Evolutionary conservation across 2,113 vertebrate species (phyloP).

Genomic region (Gymnocephalus cernua): DNA sequence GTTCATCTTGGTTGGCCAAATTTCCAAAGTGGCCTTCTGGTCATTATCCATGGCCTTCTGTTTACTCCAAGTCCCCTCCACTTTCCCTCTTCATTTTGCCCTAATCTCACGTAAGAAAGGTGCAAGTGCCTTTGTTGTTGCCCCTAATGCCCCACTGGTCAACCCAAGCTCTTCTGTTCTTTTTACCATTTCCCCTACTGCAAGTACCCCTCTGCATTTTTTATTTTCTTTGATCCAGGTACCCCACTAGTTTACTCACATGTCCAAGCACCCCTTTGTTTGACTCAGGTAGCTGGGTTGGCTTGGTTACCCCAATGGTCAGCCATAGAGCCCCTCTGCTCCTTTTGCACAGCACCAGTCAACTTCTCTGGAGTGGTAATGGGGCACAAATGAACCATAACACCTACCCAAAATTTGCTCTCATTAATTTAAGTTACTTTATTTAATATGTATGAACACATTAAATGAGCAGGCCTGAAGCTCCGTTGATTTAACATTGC

Average conservation of each 20-base stretch:
- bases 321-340: background rate
- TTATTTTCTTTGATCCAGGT: background rate
- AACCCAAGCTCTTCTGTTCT: background rate
- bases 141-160: background rate
- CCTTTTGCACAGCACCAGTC: background rate
- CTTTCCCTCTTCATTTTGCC: background rate
- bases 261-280: background rate
- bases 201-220: background rate
- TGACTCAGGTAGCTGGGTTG: background rate
- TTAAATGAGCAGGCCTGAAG: background rate
- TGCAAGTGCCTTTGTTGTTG: background rate
- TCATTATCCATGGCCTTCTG: background rate
- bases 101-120: background rate
- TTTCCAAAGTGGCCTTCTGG: background rate
- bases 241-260: background rate
- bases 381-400: background rate
- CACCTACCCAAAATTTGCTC: background rate
- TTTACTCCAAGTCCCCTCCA: background rate
- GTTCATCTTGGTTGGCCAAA: too few species aligned
- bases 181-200: background rate
- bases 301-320: background rate
- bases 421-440: background rate
- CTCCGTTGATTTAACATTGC: background rate
- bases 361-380: background rate
- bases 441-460: constrained; percentile 4